Evolutionary conservation across 2,113 vertebrate genomes (phyloP), one percentile per base, ranked within the genome.

Genomic region (Halcyon senegalensis): DNA sequence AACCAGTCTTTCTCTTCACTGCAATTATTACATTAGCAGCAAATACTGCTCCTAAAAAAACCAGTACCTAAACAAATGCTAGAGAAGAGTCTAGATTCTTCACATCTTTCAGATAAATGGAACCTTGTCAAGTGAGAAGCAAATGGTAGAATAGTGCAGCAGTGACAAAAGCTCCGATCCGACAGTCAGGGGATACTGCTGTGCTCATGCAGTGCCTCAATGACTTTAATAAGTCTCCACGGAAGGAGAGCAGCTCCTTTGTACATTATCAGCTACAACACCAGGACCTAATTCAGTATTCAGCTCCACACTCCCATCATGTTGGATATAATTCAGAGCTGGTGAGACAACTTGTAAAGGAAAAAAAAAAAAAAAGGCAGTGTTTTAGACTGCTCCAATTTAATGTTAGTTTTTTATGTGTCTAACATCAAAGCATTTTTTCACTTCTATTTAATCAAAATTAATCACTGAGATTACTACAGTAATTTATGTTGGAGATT

Each of bases 361-460:
- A 73, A 78, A 74, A 53, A 67, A 44, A 67, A 44, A 67, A 67
- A 46, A 53, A 64, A 39, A 5, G 5, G 16, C 43, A 43, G 30
- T 62, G 74, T 90, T 94, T 96, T 89, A 94, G 94, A 94, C 7
- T 69, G 77, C 87, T 82, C 60, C 89, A 87, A 84, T 95, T 94
- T 93, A 93, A 90, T 51, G 78, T 84, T 83, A 87, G 75, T 58
- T 81, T 96, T 96, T 96, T 76, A 91, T 81, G 68, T 41, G 25
- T 76, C 91, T 86, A 87, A 94, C 83, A 97, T 96, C 89, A 96
- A 96, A 96, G 92, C 39, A 83, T 89, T 96, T 93, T 96, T 94
- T 95, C 90, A 94, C 92, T 77, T 80, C 93, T 75, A 80, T 94
- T 97, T 92, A 96, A 96, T 97, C 90, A 97, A 95, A 97, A 97